These are phyloP conservation scores for Ernsta delagoae DNA, from an alignment of 2,888 invertebrate species.

Conservation along the genomic window DNA sequence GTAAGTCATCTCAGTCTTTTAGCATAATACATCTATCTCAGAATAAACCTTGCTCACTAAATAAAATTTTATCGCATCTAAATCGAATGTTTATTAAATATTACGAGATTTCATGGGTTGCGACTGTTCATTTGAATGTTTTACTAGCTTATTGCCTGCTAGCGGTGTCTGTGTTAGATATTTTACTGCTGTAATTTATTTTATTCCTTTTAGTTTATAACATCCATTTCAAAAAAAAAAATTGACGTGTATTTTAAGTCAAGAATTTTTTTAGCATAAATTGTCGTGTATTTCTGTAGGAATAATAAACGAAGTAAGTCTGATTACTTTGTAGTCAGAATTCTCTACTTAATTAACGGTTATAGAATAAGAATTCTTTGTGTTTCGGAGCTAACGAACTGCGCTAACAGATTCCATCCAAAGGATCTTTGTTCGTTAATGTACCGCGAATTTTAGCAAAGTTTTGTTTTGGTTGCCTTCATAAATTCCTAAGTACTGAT, in stretches of 20 bases:
- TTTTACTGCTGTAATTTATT: not conserved
- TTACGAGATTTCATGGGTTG: conserved; percentile 25
- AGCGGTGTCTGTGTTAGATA: conserved; percentile 27
- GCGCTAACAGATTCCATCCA: conserved; percentile 45
- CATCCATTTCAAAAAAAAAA: too few relatives aligned
- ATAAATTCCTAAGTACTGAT: conserved; percentile 26
- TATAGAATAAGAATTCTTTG: conserved; percentile 49
- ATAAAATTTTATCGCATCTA: conserved; percentile 10
- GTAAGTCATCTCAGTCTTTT: too few relatives aligned
- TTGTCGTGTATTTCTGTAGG: not conserved
- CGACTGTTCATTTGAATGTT: conserved; percentile 38
- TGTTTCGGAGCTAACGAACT: conserved; percentile 39
- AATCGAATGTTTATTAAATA: conserved; percentile 22
- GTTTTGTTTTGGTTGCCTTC: conserved; percentile 19
- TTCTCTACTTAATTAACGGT: conserved; percentile 27
- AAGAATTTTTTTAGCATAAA: not conserved
- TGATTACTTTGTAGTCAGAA: not conserved
- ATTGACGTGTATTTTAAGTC: too few relatives aligned
- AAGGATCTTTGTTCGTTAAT: conserved; percentile 54
- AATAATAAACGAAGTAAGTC: not conserved
- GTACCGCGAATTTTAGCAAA: conserved; percentile 50
- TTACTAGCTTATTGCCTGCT: not conserved
- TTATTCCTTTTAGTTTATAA: not conserved
- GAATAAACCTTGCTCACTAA: not conserved
- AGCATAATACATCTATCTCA: not conserved